phyloP scores from a whole-genome alignment of 2,797 vertebrate species.

The Micropoecilia bifurca region DNA sequence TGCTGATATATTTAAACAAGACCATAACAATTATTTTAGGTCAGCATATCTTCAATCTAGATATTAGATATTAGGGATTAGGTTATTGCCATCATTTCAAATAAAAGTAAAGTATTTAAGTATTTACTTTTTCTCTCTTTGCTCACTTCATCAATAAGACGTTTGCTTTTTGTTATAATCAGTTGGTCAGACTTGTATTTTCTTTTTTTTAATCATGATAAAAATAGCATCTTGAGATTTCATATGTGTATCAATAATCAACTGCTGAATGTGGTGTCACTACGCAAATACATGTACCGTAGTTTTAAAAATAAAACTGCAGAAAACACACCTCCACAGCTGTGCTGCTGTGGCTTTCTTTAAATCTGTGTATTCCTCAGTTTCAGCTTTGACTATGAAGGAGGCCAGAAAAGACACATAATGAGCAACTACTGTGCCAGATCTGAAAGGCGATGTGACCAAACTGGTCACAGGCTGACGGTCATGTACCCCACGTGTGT shows the following conservation, averaged over 20 bases:
- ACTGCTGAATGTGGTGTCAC: constrained; percentile 27
- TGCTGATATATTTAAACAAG: background rate
- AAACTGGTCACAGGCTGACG: constrained; percentile 79
- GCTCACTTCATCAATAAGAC: background rate
- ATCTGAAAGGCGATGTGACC: constrained; percentile 79
- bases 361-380: constrained; percentile 80
- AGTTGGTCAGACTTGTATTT: background rate
- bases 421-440: constrained; percentile 81
- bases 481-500: constrained; percentile 75
- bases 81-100: background rate
- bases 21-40: background rate
- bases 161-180: background rate
- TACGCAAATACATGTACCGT: constrained; percentile 13
- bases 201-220: background rate
- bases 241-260: background rate
- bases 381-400: constrained; percentile 79
- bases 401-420: constrained; percentile 82
- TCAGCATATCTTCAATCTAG: background rate
- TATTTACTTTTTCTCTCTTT: background rate
- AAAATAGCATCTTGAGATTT: background rate
- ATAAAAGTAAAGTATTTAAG: background rate
- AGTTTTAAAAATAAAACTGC: constrained; percentile 36
- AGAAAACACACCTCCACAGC: constrained; percentile 36
- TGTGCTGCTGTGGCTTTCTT: constrained; percentile 65
- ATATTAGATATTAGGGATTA: background rate